These are phyloP conservation scores for Neodon shergylaensis DNA, from an alignment of 2,113 vertebrate species.

Conservation along the genomic window DNA sequence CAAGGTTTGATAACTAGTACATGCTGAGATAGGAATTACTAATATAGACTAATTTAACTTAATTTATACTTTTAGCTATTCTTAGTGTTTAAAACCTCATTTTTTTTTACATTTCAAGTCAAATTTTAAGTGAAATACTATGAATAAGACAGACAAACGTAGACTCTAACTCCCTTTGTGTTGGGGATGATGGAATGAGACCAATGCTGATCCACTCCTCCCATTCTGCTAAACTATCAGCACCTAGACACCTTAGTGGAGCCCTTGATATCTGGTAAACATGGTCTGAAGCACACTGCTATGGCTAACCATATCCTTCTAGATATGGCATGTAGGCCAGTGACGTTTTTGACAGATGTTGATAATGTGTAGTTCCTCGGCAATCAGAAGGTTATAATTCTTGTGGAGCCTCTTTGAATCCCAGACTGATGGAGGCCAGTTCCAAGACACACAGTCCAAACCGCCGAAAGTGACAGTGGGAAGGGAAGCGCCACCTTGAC, in stretches of 20 bases:
- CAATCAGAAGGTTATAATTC: neutral
- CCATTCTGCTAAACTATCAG: neutral
- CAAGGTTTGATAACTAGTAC: neutral
- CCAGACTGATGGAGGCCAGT: neutral
- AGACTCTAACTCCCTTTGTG: neutral
- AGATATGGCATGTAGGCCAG: neutral
- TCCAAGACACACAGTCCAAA: neutral
- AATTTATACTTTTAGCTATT: neutral
- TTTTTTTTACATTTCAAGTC: neutral
- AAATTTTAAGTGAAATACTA: neutral
- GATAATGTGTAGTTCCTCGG: neutral
- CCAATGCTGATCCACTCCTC: neutral
- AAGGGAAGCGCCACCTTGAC: neutral
- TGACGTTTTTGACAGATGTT: constrained; percentile 30
- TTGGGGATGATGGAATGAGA: neutral
- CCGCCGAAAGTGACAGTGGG: neutral
- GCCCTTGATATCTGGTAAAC: neutral
- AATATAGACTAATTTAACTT: neutral
- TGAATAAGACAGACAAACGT: neutral
- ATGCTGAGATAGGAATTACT: neutral
- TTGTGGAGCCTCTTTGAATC: neutral
- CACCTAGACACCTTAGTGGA: neutral
- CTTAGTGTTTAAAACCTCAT: neutral
- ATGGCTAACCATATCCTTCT: neutral
- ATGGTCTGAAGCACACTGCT: neutral